Percentiles rank a stretch among this genome's conserved stretches.
Evolutionary conservation across 2,113 vertebrate genomes (phyloP).

Genomic region (Lagenorhynchus albirostris): DNA sequence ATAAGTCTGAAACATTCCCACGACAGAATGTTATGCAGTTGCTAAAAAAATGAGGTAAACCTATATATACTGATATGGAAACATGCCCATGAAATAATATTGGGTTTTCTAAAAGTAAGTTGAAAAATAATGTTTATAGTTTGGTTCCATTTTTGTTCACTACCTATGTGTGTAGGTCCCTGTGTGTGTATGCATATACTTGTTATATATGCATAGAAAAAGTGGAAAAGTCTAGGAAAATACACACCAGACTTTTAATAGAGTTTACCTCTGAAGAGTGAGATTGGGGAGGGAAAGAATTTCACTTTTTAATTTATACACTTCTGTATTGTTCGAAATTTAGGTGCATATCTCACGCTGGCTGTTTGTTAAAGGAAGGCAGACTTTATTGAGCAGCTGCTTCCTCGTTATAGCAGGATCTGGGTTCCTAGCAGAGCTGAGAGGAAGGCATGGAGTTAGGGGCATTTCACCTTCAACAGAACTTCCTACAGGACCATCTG

Average conservation of each 20-base stretch:
- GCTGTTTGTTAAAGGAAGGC: not conserved
- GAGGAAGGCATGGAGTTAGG: not conserved
- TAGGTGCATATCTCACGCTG: not conserved
- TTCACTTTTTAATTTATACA: slow-evolving; percentile 8
- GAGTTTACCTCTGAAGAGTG: not conserved
- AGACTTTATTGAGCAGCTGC: not conserved
- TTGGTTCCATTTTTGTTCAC: slow-evolving; percentile 20
- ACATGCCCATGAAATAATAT: not conserved
- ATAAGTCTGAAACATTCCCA: slow-evolving; percentile 38
- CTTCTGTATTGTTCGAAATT: not conserved
- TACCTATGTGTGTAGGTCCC: not conserved
- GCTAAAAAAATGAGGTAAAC: not conserved
- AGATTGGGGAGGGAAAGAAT: not conserved
- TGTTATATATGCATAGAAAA: not conserved
- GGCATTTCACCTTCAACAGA: not conserved
- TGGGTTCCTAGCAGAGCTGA: not conserved
- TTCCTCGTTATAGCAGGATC: not conserved
- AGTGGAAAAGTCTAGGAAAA: slow-evolving; percentile 7
- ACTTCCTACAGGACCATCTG: not conserved
- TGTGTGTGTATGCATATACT: not conserved
- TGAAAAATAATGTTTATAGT: slow-evolving; percentile 16
- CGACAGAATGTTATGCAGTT: not conserved
- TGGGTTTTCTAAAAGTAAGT: slow-evolving; percentile 15
- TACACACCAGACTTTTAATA: not conserved
- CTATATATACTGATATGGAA: not conserved